Conservation (phyloP, 2,888 invertebrate species). For the Melanophora roralis region DNA sequence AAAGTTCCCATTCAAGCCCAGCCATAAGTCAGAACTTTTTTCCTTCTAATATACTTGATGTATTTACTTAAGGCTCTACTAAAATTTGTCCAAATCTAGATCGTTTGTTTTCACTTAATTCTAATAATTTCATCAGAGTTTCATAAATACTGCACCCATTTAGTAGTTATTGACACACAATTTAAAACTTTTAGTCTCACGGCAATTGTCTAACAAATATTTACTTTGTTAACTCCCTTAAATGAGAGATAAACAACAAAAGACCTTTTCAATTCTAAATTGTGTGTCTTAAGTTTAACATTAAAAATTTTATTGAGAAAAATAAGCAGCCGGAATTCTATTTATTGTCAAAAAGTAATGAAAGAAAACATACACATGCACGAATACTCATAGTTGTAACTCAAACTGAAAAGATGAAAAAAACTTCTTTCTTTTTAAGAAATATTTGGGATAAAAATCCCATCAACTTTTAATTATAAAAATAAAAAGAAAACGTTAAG, state of each 20-base stretch:
- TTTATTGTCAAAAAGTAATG: no score
- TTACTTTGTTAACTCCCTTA: constrained; percentile 24
- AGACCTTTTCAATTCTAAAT: background rate
- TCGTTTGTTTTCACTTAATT: constrained; percentile 3
- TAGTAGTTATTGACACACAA: constrained; percentile 12
- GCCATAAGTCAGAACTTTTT: background rate
- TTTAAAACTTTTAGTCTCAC: constrained; percentile 2
- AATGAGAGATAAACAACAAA: background rate
- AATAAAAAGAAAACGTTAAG: background rate
- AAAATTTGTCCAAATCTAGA: background rate
- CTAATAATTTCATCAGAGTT: background rate
- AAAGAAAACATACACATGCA: background rate
- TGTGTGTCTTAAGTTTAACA: background rate
- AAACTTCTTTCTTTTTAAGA: background rate
- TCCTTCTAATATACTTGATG: background rate
- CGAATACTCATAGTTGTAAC: background rate
- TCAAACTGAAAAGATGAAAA: background rate
- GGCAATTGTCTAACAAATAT: constrained; percentile 8
- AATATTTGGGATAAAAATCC: constrained; percentile 19
- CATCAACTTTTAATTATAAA: no score
- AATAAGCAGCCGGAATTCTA: constrained; percentile 6
- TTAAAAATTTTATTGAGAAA: background rate
- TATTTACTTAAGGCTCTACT: background rate
- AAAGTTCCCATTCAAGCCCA: no score
- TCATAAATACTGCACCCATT: background rate